phyloP scores from a whole-genome alignment of 2,888 invertebrate genomes.

The Orthonevra nobilis region DNA sequence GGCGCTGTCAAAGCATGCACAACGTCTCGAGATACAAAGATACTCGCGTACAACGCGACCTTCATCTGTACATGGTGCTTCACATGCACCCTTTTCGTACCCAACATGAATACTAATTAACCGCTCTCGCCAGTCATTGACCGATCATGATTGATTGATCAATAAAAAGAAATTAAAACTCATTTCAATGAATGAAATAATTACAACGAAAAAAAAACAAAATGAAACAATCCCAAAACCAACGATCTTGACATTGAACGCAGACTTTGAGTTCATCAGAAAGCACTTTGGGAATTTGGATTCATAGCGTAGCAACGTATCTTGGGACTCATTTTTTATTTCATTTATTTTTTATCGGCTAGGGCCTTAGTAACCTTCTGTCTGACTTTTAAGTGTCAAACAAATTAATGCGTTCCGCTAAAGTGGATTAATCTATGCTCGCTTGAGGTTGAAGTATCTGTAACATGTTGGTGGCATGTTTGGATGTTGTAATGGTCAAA shows the following conservation, averaged over 20 bases:
- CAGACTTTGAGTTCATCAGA: slow-evolving; percentile 37
- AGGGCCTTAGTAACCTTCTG: slow-evolving; percentile 50
- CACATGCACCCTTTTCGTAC: slow-evolving; percentile 5
- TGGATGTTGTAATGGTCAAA: too few relatives aligned
- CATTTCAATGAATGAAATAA: slow-evolving; percentile 43
- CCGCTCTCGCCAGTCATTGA: slow-evolving; percentile 26
- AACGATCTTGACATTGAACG: slow-evolving; percentile 59
- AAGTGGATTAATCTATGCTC: neutral
- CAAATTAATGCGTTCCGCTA: neutral
- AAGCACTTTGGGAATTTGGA: too few relatives aligned
- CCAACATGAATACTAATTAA: slow-evolving; percentile 16
- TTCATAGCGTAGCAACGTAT: slow-evolving; percentile 26
- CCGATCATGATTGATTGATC: slow-evolving; percentile 39
- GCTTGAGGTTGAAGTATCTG: slow-evolving; percentile 2
- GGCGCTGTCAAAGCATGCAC: neutral
- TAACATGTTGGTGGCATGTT: too few relatives aligned
- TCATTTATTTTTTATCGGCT: neutral
- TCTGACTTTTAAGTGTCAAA: neutral
- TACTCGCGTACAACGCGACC: neutral
- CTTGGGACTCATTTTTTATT: too few relatives aligned
- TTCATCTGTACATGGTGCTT: neutral
- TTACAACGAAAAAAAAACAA: slow-evolving; percentile 13
- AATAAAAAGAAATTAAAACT: slow-evolving; percentile 48
- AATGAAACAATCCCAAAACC: too few relatives aligned
- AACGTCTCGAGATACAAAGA: neutral